Percentiles rank a stretch among this genome's conserved stretches.
Conservation (phyloP, 2,113 vertebrate species). For the Elephas maximus region DNA sequence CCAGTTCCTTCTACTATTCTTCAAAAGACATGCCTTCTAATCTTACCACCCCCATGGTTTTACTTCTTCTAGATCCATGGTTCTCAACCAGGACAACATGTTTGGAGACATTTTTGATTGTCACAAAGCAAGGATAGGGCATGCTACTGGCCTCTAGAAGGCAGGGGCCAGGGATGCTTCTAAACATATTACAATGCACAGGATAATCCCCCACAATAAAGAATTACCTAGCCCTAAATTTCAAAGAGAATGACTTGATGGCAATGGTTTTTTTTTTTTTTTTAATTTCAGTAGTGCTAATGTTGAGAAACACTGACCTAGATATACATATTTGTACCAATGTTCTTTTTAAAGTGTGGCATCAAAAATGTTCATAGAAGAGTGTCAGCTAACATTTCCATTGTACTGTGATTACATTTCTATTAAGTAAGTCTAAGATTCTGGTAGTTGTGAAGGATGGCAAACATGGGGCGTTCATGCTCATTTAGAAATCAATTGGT, state of each 20-base stretch:
- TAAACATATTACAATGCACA: not conserved
- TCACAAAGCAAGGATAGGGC: not conserved
- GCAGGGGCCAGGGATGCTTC: not conserved
- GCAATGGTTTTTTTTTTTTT: too few species aligned
- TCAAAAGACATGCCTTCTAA: not conserved
- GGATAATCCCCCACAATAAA: not conserved
- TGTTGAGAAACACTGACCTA: not conserved
- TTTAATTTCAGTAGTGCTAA: not conserved
- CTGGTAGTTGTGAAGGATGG: not conserved
- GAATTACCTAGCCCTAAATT: not conserved
- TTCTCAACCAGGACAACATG: not conserved
- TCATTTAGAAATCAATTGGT: not conserved
- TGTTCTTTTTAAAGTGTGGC: not conserved
- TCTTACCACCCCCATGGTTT: too few species aligned
- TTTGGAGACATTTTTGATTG: not conserved
- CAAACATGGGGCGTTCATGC: accelerated
- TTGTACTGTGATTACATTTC: not conserved
- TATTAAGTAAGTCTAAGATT: not conserved
- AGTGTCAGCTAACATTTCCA: not conserved
- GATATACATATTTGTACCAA: not conserved
- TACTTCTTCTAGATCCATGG: not conserved
- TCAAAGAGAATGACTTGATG: too few species aligned
- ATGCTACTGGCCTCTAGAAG: not conserved
- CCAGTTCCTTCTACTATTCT: not conserved
- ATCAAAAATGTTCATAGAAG: not conserved